These are phyloP conservation scores for Ailuropoda melanoleuca DNA, from an alignment of 2,113 vertebrate genomes.

Conservation along the genomic window DNA sequence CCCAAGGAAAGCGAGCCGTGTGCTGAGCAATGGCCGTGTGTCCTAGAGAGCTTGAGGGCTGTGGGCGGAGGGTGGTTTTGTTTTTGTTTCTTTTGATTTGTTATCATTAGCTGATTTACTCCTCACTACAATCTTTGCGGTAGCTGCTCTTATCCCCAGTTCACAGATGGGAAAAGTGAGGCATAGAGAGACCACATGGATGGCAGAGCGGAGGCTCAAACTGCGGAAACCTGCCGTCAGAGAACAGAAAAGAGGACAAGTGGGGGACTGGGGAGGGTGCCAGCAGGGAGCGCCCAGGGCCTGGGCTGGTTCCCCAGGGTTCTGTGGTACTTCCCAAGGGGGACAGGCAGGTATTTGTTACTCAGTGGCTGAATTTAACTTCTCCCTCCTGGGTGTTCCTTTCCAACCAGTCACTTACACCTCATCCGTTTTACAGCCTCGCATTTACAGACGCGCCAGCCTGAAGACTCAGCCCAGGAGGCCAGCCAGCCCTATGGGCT, in stretches of 20 bases:
- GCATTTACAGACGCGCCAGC: neutral
- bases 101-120: neutral
- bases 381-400: neutral
- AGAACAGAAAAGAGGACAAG: neutral
- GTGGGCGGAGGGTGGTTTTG: neutral
- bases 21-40: no score
- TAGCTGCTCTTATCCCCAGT: neutral
- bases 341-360: rapidly evolving
- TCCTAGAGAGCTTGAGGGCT: neutral
- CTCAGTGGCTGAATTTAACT: rapidly evolving
- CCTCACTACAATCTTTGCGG: neutral
- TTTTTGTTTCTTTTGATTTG: neutral
- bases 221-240: neutral
- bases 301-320: neutral
- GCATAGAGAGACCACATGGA: rapidly evolving
- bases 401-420: neutral
- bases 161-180: neutral
- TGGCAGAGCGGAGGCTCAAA: neutral
- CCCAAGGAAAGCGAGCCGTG: rapidly evolving
- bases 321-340: rapidly evolving
- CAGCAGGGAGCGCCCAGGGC: rapidly evolving
- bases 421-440: rapidly evolving
- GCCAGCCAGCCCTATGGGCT: neutral
- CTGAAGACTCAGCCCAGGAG: rapidly evolving
- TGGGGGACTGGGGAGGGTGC: no score